These are phyloP conservation scores for Charina bottae DNA, from an alignment of 2,113 vertebrate genomes.

Conservation along the genomic window DNA sequence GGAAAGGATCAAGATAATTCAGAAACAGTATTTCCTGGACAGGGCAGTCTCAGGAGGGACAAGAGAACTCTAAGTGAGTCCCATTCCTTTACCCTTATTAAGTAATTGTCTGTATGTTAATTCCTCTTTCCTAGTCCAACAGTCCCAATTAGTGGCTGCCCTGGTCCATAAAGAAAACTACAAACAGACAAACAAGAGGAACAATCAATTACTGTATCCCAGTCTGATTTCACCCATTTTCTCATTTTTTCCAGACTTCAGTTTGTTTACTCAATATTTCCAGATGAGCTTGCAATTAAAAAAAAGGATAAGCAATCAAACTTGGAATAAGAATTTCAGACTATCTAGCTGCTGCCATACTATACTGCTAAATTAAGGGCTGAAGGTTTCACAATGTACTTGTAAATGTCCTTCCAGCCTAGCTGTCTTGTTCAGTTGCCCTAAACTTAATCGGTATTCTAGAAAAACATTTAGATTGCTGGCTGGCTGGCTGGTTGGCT, in stretches of 20 bases:
- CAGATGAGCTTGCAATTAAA: background rate
- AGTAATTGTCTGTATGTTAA: background rate
- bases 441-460: background rate
- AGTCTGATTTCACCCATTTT: background rate
- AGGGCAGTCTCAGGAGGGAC: background rate
- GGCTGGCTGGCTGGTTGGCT: too few relatives aligned
- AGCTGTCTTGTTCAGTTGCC: background rate
- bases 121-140: background rate
- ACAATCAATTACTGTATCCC: background rate
- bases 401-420: background rate
- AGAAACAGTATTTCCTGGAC: background rate
- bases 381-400: background rate
- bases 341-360: background rate
- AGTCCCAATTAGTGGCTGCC: background rate
- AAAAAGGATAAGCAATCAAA: background rate
- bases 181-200: background rate
- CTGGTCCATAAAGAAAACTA: too few relatives aligned
- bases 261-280: background rate
- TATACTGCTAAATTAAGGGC: background rate
- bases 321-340: background rate
- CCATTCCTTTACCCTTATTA: background rate
- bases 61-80: background rate
- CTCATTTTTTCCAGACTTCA: background rate
- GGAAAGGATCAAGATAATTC: background rate
- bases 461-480: background rate